These are phyloP conservation scores for Pollachius pollachius DNA, from an alignment of 2,113 vertebrate genomes.

Conservation along the genomic window DNA sequence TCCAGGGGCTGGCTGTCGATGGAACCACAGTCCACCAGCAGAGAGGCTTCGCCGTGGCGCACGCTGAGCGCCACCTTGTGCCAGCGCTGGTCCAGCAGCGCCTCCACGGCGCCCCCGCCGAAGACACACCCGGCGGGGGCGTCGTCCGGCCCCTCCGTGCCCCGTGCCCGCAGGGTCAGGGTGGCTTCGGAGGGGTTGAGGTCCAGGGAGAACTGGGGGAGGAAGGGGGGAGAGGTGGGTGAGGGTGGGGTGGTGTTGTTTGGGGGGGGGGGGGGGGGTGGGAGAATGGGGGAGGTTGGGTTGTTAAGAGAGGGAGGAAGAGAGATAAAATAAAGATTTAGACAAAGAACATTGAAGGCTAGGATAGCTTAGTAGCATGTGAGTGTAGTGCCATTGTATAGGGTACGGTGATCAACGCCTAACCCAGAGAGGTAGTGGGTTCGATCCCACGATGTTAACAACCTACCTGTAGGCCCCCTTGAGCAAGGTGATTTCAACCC, in stretches of 20 bases:
- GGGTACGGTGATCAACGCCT: too few species aligned
- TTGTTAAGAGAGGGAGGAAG: not conserved
- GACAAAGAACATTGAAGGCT: too few species aligned
- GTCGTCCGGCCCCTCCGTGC: conserved; percentile 7
- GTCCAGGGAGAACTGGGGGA: conserved; percentile 83
- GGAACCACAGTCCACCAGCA: conserved; percentile 86
- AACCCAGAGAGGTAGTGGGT: too few species aligned
- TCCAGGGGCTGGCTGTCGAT: conserved; percentile 84
- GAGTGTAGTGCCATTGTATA: too few species aligned
- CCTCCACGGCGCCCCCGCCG: conserved; percentile 74
- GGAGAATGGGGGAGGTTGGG: not conserved
- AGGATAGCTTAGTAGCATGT: too few species aligned
- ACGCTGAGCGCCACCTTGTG: conserved; percentile 88
- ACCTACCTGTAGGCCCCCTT: too few species aligned
- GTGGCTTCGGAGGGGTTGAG: conserved; percentile 81
- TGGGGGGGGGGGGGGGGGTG: not conserved
- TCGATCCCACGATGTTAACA: too few species aligned
- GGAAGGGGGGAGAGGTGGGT: not conserved
- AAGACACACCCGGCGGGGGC: conserved; percentile 75
- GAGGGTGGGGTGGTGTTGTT: not conserved
- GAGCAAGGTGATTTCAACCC: too few species aligned
- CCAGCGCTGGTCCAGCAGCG: conserved; percentile 86
- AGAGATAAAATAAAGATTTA: not conserved
- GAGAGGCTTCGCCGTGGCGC: conserved; percentile 67
- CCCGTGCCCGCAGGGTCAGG: conserved; percentile 79